phyloP scores from a whole-genome alignment of 2,888 invertebrate genomes.

The Germaria angustata region DNA sequence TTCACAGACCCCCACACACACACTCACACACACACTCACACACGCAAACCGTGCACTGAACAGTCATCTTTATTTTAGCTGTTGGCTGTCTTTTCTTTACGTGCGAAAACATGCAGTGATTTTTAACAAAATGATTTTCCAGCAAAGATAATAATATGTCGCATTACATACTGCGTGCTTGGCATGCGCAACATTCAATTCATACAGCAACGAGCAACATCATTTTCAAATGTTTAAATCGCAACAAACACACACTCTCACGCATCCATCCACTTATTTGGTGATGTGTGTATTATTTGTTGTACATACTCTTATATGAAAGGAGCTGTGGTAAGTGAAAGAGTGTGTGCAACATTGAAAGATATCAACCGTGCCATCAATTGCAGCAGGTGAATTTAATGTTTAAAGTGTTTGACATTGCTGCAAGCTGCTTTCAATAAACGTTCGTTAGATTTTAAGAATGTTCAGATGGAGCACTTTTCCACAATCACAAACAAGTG shows the following conservation, averaged over 20 bases:
- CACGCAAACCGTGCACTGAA: constrained; percentile 8
- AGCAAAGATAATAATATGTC: constrained; percentile 52
- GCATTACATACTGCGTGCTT: constrained; percentile 61
- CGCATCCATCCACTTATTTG: not conserved
- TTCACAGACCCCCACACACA: not conserved
- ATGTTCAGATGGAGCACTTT: constrained; percentile 61
- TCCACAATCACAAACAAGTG: constrained; percentile 61
- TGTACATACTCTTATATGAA: constrained; percentile 1
- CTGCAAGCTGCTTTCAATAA: constrained; percentile 61
- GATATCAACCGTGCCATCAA: constrained; percentile 49
- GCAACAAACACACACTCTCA: not conserved
- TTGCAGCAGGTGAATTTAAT: constrained; percentile 66
- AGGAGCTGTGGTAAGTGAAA: not conserved
- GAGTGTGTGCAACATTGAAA: constrained; percentile 21
- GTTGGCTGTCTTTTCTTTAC: not conserved
- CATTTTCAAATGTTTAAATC: constrained; percentile 55
- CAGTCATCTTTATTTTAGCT: constrained; percentile 51
- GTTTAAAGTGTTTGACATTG: constrained; percentile 65
- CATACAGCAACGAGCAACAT: constrained; percentile 64
- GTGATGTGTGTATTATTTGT: constrained; percentile 12
- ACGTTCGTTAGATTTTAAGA: constrained; percentile 56
- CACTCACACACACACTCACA: constrained; percentile 1
- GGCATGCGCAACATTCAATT: constrained; percentile 62
- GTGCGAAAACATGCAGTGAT: constrained; percentile 32
- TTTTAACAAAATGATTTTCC: constrained; percentile 53